Evolutionary conservation across 2,113 vertebrate species (phyloP).

Genomic region (Malurus elegans): DNA sequence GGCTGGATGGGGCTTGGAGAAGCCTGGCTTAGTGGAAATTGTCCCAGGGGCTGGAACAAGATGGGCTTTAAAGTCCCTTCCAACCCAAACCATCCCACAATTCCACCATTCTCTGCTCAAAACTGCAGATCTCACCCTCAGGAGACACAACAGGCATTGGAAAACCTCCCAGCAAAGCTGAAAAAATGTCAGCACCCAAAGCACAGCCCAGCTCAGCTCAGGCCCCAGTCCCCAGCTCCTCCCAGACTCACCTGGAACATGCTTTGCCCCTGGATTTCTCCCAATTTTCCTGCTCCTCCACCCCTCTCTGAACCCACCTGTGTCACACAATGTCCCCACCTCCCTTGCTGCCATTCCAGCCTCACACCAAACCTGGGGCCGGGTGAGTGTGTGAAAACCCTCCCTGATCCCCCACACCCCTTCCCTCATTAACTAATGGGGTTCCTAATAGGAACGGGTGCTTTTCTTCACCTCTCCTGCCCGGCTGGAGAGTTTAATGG

Average conservation of each 20-base stretch:
- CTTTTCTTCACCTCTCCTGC: slow-evolving; percentile 8
- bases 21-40: fast-evolving
- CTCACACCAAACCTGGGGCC: not conserved
- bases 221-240: fast-evolving
- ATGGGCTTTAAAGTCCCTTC: not conserved
- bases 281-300: not conserved
- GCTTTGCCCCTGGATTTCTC: not conserved
- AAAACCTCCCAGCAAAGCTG: not conserved
- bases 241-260: not conserved
- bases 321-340: fast-evolving
- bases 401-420: fast-evolving
- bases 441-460: not conserved
- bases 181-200: not conserved
- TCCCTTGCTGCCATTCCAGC: not conserved
- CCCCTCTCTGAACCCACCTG: not conserved
- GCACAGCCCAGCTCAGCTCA: not conserved
- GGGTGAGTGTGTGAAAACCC: not conserved
- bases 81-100: not conserved
- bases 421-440: slow-evolving; percentile 26
- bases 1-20: not conserved
- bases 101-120: not conserved
- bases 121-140: not conserved
- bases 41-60: not conserved
- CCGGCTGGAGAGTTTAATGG: not conserved
- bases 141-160: not conserved